Percentiles rank a stretch among this genome's conserved stretches.
Conservation (phyloP, 2,797 vertebrate species). For the Notoglanidium macrostoma region DNA sequence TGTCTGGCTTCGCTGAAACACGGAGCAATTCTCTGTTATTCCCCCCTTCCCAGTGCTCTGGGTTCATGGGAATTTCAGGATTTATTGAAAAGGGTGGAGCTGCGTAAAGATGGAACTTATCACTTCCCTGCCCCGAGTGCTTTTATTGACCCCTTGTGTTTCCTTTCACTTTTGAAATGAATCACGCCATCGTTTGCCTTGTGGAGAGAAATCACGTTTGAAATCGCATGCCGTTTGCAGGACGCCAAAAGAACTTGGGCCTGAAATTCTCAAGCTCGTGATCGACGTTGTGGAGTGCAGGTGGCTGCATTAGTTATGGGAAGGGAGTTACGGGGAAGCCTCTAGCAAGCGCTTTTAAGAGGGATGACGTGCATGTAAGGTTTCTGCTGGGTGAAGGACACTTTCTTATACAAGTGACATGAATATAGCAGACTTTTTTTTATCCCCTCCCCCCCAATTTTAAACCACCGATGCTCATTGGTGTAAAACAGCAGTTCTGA, state of each 20-base stretch:
- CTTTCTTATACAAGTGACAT: background rate
- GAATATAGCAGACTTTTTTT: background rate
- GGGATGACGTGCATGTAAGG: background rate
- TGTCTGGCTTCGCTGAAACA: background rate
- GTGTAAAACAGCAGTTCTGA: background rate
- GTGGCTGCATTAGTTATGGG: background rate
- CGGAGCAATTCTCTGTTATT: background rate
- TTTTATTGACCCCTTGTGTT: background rate
- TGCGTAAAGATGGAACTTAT: background rate
- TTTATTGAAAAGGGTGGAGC: background rate
- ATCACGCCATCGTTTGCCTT: slow-evolving; percentile 8
- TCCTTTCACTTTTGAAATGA: slow-evolving; percentile 23
- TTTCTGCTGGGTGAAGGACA: background rate
- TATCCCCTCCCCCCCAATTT: background rate
- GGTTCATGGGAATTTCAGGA: slow-evolving; percentile 2
- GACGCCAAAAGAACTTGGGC: background rate
- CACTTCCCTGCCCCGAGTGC: background rate
- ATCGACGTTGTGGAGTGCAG: slow-evolving; percentile 6
- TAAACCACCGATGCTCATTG: no score
- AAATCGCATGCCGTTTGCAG: background rate
- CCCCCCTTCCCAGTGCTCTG: background rate
- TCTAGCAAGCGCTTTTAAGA: background rate
- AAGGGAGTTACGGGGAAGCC: background rate
- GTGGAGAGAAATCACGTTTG: background rate
- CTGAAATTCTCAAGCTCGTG: background rate